Evolutionary conservation across 2,888 invertebrate genomes (phyloP).

Genomic region (Aphidius colemani): DNA sequence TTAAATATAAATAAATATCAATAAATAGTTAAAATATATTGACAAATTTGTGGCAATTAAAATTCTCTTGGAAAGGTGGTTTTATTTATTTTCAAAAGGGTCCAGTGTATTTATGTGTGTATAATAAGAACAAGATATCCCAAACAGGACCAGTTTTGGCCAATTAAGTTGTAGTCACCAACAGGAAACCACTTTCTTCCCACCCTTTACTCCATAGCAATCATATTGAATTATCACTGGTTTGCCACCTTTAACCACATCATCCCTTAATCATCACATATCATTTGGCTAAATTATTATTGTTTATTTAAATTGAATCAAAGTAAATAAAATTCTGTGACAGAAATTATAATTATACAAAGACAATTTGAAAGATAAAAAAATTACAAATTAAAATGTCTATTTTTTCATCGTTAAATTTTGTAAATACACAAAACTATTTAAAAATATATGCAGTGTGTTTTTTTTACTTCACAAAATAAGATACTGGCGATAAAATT

Average conservation of each 20-base stretch:
- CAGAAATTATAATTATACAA: neutral
- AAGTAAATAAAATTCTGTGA: too few species aligned
- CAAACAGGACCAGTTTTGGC: conserved; percentile 50
- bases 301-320: too few species aligned
- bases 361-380: neutral
- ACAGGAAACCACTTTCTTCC: conserved; percentile 33
- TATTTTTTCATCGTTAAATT: too few species aligned
- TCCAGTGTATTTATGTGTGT: neutral
- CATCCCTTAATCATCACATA: neutral
- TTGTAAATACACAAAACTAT: too few species aligned
- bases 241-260: conserved; percentile 6
- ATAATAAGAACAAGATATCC: neutral
- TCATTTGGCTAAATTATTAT: neutral
- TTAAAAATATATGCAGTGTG: too few species aligned
- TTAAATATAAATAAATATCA: too few species aligned
- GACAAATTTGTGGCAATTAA: conserved; percentile 53
- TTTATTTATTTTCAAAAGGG: too few species aligned
- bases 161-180: conserved; percentile 56
- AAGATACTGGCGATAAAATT: too few species aligned
- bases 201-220: conserved; percentile 22
- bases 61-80: conserved; percentile 38
- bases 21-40: neutral
- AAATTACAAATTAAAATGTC: neutral
- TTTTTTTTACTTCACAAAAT: too few species aligned
- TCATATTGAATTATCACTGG: conserved; percentile 20